phyloP scores from a whole-genome alignment of 2,888 invertebrate species.

The Agonopterix heracliana region DNA sequence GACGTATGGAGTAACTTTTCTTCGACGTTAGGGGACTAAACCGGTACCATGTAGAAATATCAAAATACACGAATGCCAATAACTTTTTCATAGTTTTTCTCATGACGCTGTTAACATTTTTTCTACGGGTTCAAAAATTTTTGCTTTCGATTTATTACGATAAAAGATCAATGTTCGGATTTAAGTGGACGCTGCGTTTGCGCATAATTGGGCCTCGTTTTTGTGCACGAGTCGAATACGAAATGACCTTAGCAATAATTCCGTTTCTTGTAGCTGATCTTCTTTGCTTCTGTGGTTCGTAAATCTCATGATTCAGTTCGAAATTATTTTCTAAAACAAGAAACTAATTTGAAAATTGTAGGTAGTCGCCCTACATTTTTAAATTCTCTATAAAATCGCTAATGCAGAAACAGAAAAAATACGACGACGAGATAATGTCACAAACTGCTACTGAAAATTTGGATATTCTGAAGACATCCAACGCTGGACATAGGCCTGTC shows the following conservation, averaged over 20 bases:
- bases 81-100: conserved; percentile 56
- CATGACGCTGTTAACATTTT: conserved; percentile 39
- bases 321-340: too few species aligned
- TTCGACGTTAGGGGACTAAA: conserved; percentile 56
- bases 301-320: too few species aligned
- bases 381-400: too few species aligned
- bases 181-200: conserved; percentile 62
- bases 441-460: too few species aligned
- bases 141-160: conserved; percentile 49
- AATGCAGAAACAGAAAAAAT: too few species aligned
- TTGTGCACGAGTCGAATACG: conserved; percentile 61
- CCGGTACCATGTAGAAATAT: conserved; percentile 48
- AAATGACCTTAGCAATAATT: conserved; percentile 57
- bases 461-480: too few species aligned
- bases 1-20: conserved; percentile 65
- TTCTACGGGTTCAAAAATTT: conserved; percentile 29
- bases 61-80: conserved; percentile 40
- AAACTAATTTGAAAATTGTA: too few species aligned
- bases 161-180: conserved; percentile 47
- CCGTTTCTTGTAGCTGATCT: conserved; percentile 43
- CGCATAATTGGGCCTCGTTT: conserved; percentile 68
- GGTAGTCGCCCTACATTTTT: too few species aligned
- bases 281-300: conserved; percentile 7
- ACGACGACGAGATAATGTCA: too few species aligned
- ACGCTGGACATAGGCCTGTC: too few species aligned